A percentile compares a stretch with the other conserved stretches of the same genome.
These are phyloP conservation scores for Thera britannica DNA, from an alignment of 2,888 invertebrate genomes.

Conservation along the genomic window DNA sequence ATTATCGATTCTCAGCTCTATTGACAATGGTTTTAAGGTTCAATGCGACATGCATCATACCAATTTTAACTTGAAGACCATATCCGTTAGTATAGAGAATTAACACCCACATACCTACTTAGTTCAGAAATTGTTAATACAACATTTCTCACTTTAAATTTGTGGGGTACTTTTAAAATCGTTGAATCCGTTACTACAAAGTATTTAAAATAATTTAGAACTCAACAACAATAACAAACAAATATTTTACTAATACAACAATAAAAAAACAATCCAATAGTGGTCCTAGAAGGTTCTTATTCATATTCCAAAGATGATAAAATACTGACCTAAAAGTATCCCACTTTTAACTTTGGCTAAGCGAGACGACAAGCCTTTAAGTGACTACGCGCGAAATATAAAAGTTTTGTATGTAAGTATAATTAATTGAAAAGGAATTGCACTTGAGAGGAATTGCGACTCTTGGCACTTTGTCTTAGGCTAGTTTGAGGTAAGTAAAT, in stretches of 20 bases:
- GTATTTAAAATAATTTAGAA: constrained; percentile 7
- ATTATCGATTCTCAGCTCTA: constrained; percentile 13
- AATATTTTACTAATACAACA: constrained; percentile 27
- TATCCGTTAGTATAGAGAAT: constrained; percentile 55
- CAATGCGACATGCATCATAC: constrained; percentile 34
- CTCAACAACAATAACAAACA: constrained; percentile 18
- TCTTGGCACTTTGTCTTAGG: constrained; percentile 82
- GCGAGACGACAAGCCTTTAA: constrained; percentile 51
- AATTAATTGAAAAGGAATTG: constrained; percentile 77
- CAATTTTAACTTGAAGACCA: constrained; percentile 46
- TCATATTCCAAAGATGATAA: constrained; percentile 34
- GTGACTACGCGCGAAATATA: constrained; percentile 46
- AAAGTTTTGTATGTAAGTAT: constrained; percentile 25
- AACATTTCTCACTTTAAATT: constrained; percentile 59
- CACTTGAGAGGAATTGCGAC: constrained; percentile 73
- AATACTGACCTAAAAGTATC: constrained; percentile 53
- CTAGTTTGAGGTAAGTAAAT: constrained; percentile 55
- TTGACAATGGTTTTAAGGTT: constrained; percentile 16
- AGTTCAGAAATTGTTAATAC: constrained; percentile 59
- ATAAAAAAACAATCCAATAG: constrained; percentile 11
- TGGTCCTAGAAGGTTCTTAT: constrained; percentile 21
- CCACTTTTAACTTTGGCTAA: constrained; percentile 53
- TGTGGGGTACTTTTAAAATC: constrained; percentile 61
- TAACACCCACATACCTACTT: constrained; percentile 79
- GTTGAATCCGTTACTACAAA: constrained; percentile 14